Evolutionary conservation across 2,113 vertebrate species (phyloP), one percentile per base, ranked within the genome.

Genomic region (Solea solea): DNA sequence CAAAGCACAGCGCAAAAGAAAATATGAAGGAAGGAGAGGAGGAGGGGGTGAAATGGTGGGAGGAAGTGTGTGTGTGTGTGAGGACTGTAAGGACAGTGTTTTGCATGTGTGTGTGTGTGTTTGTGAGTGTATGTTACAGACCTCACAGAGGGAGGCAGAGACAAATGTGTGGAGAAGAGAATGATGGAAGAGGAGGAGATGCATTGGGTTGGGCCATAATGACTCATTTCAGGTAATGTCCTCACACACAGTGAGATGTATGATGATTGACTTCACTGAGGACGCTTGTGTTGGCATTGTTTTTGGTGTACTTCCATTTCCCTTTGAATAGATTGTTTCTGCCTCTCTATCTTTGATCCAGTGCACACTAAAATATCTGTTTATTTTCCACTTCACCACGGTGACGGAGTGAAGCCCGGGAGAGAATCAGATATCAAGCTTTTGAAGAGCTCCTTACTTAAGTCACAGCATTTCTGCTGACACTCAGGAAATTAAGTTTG

Each of bases 141-240:
- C 55, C 69, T 69, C 5, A 34, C 69, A 79, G 71, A 78, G 79
- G 63, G 77, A 80, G 61, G 51, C 4, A 27, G 69, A 41, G 59
- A 55, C 65, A 72, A 64, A 74, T 67, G 77, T 80, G 45, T 75
- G 70, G 69, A 76, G 75, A 72, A 54, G 45, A 55, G 40, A 52
- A 82, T 74, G 66, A 80, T 72, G 66, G 54, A 73, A 45, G 74
- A 76, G 64, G 69, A 70, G 65, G 46, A 67, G 50, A 16, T 50
- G 54, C 69, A 53, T 66, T 63, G 75, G 69, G 67, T 73, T 82
- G 83, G 76, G 72, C 71, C 72, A 61, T 83, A 85, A 85, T 89
- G 86, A 81, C 66, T 91, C 87, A 71, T 62, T 82, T 83, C 65
- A 21, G 57, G 80, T 86, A 74, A 85, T 76, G 76, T 80, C 76